Percentiles rank a stretch among this genome's conserved stretches.
Evolutionary conservation across 2,888 invertebrate genomes (phyloP).

Genomic region (Scaptomyza tumidula): DNA sequence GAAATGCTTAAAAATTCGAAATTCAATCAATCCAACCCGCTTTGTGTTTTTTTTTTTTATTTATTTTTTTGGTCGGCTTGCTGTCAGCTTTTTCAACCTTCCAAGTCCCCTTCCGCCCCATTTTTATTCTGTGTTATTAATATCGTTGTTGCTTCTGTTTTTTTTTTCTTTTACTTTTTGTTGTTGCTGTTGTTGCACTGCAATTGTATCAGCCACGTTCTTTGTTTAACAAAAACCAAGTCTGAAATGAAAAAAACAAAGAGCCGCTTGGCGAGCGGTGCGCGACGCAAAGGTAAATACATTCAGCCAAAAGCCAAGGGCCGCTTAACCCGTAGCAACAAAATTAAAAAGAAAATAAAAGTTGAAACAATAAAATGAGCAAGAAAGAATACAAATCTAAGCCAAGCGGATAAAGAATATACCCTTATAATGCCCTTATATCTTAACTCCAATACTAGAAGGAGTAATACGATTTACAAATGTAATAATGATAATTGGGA

Average conservation of each 20-base stretch:
- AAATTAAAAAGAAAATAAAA: conserved; percentile 46
- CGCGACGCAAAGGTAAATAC: conserved; percentile 62
- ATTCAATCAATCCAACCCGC: conserved; percentile 73
- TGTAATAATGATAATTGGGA: too few species aligned
- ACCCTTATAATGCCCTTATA: conserved; percentile 3
- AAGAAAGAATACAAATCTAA: background rate
- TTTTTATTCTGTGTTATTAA: conserved; percentile 48
- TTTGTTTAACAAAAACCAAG: conserved; percentile 59
- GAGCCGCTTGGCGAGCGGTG: conserved; percentile 12
- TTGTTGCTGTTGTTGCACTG: conserved; percentile 44
- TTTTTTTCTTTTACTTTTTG: conserved; percentile 49
- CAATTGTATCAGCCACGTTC: conserved; percentile 68
- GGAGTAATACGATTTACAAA: too few species aligned
- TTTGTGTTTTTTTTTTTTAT: conserved; percentile 45
- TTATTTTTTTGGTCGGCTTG: conserved; percentile 14
- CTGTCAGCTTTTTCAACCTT: background rate
- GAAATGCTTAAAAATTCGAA: conserved; percentile 76
- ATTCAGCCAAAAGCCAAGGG: conserved; percentile 70
- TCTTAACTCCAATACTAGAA: too few species aligned
- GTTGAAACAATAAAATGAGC: background rate
- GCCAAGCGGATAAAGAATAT: background rate
- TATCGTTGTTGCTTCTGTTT: conserved; percentile 35
- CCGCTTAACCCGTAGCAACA: conserved; percentile 56
- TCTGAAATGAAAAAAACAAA: conserved; percentile 52
- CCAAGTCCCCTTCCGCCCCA: background rate